Evolutionary conservation across 1,140 invertebrate genomes (phyloP), one percentile per base, ranked within the genome.

Genomic region (Micrasema longulum): DNA sequence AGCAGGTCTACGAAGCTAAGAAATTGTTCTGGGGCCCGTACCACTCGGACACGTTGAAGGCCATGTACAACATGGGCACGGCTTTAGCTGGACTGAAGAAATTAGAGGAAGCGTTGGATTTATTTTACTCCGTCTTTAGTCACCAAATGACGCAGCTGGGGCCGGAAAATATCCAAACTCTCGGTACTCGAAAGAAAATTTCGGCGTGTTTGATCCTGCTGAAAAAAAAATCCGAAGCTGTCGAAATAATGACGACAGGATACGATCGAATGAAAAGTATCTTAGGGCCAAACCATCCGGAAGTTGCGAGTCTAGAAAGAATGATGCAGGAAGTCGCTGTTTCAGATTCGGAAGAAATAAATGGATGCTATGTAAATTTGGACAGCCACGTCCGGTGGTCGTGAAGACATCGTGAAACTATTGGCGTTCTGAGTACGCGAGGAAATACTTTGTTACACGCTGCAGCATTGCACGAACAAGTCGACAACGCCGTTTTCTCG

Each of bases 21-120:
- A 22, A 11, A 1, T 20, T 10, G 11, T 7, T 20, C 4, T 41
- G 20, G 1, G 55, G 55, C 16, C 55, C 55, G 11, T 0, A 18
- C 9, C 55, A 60, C 35, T 60, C 55, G 9, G 14, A 60, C 12
- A 41, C 55, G 5, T 20, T 60, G 55, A 60, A 41, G 10, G n/a
- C 55, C 18, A 1, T 20, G 36, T 20, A 18, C 35, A 60, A 60
- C 41, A 41, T 60, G 55, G 55, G 6, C 16, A 22, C 9, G 3
- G 55, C 36, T 6, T 12, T 60, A 16, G 36, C 18, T 0, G 35
- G 18, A 18, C 35, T 11, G 20, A 23, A 60, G 0, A 38, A 41
- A n/a, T 5, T 38, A 16, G 55, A 60, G 3, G 2, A 60, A 38
- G 18, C 55, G 0, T 5, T 38, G 18, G 36, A 60, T 11, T 3